phyloP scores from a whole-genome alignment of 2,888 invertebrate genomes.

The Philopedon plagiatum region DNA sequence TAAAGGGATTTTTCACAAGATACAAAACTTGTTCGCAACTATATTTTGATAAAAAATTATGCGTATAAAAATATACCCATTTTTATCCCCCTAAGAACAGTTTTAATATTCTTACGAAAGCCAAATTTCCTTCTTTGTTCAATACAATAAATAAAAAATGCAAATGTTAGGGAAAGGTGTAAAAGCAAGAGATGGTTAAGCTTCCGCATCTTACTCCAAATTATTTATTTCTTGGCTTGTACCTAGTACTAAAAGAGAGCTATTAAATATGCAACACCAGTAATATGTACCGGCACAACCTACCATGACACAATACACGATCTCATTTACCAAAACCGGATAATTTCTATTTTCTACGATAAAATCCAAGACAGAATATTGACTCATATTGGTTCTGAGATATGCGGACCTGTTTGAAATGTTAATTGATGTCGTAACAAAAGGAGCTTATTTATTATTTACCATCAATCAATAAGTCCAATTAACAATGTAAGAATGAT shows the following conservation, averaged over 20 bases:
- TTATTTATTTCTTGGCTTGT: neutral
- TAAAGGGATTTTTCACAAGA: too few species aligned
- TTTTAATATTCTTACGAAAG: too few species aligned
- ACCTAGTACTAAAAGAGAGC: neutral
- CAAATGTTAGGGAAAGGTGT: neutral
- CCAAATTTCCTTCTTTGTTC: too few species aligned
- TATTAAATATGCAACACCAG: neutral
- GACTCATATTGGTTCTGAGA: conserved; percentile 3
- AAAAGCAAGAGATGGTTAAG: neutral
- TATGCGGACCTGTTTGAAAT: neutral
- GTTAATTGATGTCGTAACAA: neutral
- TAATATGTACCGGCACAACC: neutral
- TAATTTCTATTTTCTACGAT: conserved; percentile 12
- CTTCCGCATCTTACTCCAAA: neutral
- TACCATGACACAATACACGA: conserved; percentile 1
- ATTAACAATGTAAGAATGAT: too few species aligned
- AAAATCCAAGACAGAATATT: neutral
- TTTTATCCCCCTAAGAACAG: too few species aligned
- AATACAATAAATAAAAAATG: too few species aligned
- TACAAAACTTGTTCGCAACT: too few species aligned
- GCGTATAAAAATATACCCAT: too few species aligned
- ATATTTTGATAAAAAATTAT: too few species aligned
- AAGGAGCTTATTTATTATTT: neutral
- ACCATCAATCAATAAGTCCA: too few species aligned
- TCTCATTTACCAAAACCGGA: conserved; percentile 8